These are phyloP conservation scores for Thripadectes ignobilis DNA, from an alignment of 2,797 vertebrate genomes.

Conservation along the genomic window DNA sequence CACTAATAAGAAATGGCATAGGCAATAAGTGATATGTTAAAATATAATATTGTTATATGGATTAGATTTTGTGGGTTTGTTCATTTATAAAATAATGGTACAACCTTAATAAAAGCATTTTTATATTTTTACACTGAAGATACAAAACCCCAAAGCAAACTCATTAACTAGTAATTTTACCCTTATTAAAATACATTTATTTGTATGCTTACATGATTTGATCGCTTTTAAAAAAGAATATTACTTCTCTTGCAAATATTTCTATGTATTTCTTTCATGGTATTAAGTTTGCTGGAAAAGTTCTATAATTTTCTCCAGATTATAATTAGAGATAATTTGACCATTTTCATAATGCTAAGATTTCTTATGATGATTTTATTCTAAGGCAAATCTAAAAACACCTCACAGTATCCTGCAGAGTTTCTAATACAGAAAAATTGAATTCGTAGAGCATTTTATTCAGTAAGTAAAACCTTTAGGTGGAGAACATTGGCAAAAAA, in stretches of 20 bases:
- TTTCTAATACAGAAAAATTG: constrained; percentile 50
- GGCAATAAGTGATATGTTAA: constrained; percentile 74
- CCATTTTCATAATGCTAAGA: constrained; percentile 74
- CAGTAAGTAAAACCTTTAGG: constrained; percentile 43
- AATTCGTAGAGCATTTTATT: constrained; percentile 1
- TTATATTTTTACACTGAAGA: constrained; percentile 79
- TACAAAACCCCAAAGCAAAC: constrained; percentile 85
- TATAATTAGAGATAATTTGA: constrained; percentile 82
- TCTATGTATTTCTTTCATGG: constrained; percentile 67
- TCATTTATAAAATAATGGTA: constrained; percentile 82
- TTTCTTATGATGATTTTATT: constrained; percentile 66
- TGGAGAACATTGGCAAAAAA: constrained; percentile 4
- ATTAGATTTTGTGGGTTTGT: constrained; percentile 76
- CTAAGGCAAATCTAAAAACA: constrained; percentile 59
- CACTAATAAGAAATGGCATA: constrained; percentile 66
- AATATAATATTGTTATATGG: constrained; percentile 77
- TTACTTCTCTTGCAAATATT: constrained; percentile 79
- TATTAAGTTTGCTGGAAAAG: constrained; percentile 73
- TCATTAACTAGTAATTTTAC: constrained; percentile 86
- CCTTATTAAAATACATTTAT: constrained; percentile 87
- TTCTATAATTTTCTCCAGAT: constrained; percentile 77
- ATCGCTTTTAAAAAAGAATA: constrained; percentile 77
- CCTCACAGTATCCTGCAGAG: constrained; percentile 59
- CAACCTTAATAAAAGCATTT: constrained; percentile 83
- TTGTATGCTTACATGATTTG: constrained; percentile 84